These are phyloP conservation scores for Hystrix cristata DNA, from an alignment of 2,113 vertebrate genomes.

Conservation along the genomic window DNA sequence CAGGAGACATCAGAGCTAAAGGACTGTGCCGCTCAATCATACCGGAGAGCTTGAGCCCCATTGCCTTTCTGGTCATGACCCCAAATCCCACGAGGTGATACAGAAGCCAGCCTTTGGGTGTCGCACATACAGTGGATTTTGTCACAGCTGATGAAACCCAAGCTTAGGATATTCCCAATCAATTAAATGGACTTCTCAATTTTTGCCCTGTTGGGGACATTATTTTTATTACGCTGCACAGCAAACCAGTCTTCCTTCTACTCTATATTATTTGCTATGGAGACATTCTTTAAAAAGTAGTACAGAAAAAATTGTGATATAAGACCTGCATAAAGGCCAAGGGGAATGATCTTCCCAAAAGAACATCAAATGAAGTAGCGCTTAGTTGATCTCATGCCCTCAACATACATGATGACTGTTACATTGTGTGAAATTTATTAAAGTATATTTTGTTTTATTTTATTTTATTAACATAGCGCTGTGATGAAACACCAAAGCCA, in stretches of 20 bases:
- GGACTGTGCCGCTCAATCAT: rapidly evolving
- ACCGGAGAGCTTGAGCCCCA: not conserved
- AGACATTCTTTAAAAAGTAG: not conserved
- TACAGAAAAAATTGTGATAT: not conserved
- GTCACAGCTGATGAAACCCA: not conserved
- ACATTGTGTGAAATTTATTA: not conserved
- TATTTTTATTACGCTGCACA: not conserved
- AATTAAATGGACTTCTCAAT: not conserved
- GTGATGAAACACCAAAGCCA: not conserved
- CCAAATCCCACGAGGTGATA: not conserved
- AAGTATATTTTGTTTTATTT: slow-evolving; percentile 2
- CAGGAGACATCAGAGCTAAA: not conserved
- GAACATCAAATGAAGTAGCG: not conserved
- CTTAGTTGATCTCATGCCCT: not conserved
- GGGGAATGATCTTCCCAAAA: not conserved
- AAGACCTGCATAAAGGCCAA: not conserved
- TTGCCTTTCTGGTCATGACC: not conserved
- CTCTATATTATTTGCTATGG: not conserved
- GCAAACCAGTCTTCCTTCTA: not conserved
- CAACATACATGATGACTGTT: not conserved
- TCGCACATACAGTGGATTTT: not conserved
- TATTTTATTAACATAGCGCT: not conserved
- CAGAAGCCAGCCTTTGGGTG: not conserved
- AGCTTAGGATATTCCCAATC: not conserved
- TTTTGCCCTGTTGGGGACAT: not conserved